A percentile compares a stretch with the other conserved stretches of the same genome.
These are phyloP conservation scores for Tachystola acroxantha DNA, from an alignment of 2,888 invertebrate species.

Conservation along the genomic window DNA sequence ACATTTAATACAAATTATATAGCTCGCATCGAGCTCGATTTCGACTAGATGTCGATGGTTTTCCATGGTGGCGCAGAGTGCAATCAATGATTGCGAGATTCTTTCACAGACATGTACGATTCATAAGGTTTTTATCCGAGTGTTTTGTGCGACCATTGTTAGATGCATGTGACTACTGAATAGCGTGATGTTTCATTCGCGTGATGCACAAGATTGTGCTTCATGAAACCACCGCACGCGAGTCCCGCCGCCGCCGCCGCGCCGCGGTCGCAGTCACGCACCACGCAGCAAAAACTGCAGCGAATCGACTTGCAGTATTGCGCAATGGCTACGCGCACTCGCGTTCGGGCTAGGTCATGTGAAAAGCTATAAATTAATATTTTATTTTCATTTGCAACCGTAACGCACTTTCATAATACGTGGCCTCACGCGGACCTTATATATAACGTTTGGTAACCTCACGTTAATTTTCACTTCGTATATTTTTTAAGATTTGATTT, in stretches of 20 bases:
- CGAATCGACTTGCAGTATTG: conserved; percentile 9
- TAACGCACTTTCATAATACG: conserved; percentile 10
- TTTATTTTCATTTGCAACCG: conserved; percentile 5
- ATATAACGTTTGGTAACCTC: no score
- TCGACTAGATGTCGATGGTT: no score
- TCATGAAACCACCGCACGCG: conserved; percentile 27
- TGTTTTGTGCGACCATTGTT: background rate
- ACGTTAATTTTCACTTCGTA: no score
- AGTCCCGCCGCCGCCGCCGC: conserved; percentile 16
- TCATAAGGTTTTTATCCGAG: no score
- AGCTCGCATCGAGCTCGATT: no score
- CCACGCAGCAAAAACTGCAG: conserved; percentile 31
- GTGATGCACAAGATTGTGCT: conserved; percentile 33
- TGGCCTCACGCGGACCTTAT: background rate
- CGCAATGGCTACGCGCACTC: conserved; percentile 18
- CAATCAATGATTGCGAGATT: no score
- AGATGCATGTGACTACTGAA: background rate
- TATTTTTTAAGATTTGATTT: no score
- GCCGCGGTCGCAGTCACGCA: conserved; percentile 26
- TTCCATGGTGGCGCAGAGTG: no score
- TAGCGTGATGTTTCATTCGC: conserved; percentile 26
- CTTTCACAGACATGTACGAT: background rate
- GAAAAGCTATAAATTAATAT: conserved; percentile 23
- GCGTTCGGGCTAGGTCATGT: conserved; percentile 45
- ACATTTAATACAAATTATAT: no score